These are phyloP conservation scores for Anastrepha obliqua DNA, from an alignment of 1,140 invertebrate genomes.

Conservation along the genomic window DNA sequence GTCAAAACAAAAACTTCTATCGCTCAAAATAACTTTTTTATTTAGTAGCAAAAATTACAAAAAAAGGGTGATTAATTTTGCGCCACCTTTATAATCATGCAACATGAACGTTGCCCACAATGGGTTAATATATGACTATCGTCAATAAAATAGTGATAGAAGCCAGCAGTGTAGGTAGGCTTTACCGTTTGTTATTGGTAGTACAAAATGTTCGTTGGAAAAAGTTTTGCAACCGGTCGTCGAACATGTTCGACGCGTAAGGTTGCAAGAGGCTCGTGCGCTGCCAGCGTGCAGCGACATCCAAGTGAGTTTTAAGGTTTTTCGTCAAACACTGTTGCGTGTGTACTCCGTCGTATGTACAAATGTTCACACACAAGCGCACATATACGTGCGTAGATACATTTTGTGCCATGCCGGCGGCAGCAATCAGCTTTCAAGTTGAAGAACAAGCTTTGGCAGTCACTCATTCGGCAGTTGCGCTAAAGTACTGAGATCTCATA, in stretches of 20 bases:
- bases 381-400: not conserved
- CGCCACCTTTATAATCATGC: no score
- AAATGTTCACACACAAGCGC: not conserved
- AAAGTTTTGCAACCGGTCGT: not conserved
- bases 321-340: not conserved
- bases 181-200: not conserved
- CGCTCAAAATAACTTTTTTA: no score
- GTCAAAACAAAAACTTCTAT: no score
- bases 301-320: not conserved
- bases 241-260: constrained; percentile 10
- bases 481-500: not conserved
- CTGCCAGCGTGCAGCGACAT: not conserved
- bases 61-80: no score
- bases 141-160: not conserved
- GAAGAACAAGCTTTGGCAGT: not conserved
- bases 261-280: constrained; percentile 32
- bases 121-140: not conserved
- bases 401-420: not conserved
- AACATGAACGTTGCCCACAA: not conserved
- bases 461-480: not conserved
- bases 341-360: not conserved
- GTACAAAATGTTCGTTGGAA: not conserved
- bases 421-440: constrained; percentile 11
- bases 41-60: no score
- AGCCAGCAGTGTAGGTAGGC: not conserved